phyloP scores from a whole-genome alignment of 1,140 invertebrate genomes.

The Copidosoma floridanum region DNA sequence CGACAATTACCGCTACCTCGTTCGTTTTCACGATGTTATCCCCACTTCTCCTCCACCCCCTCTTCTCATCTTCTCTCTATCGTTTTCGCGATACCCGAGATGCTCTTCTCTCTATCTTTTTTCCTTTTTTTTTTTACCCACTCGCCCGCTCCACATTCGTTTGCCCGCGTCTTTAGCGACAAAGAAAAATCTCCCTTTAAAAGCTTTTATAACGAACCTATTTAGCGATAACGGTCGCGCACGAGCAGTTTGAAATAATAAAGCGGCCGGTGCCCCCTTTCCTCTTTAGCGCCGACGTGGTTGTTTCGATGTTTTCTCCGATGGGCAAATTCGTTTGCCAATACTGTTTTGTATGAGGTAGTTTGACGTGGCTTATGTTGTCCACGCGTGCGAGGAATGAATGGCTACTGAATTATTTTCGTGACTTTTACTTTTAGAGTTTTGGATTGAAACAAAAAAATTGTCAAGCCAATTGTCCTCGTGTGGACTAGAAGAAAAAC shows the following conservation, averaged over 20 bases:
- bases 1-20: constrained; percentile 31
- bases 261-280: not conserved
- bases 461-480: too few relatives aligned
- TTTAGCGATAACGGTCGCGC: constrained; percentile 13
- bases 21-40: constrained; percentile 17
- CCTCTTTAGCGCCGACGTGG: not conserved
- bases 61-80: constrained; percentile 19
- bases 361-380: too few relatives aligned
- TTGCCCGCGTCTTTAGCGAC: constrained; percentile 11
- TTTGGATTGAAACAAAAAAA: too few relatives aligned
- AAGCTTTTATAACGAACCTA: constrained; percentile 25
- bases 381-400: too few relatives aligned
- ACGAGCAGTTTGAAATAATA: constrained; percentile 11
- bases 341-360: too few relatives aligned
- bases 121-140: not conserved
- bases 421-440: too few relatives aligned
- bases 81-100: too few relatives aligned
- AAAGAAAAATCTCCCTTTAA: constrained; percentile 27
- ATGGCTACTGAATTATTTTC: too few relatives aligned
- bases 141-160: too few relatives aligned
- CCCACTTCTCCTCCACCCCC: constrained; percentile 31
- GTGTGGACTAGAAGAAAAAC: too few relatives aligned
- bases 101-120: constrained; percentile 1
- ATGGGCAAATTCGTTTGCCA: too few relatives aligned
- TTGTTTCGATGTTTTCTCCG: too few relatives aligned